Base-by-base conservation (phyloP, 1,140 invertebrate species). In the Heliconius nattereri region DNA sequence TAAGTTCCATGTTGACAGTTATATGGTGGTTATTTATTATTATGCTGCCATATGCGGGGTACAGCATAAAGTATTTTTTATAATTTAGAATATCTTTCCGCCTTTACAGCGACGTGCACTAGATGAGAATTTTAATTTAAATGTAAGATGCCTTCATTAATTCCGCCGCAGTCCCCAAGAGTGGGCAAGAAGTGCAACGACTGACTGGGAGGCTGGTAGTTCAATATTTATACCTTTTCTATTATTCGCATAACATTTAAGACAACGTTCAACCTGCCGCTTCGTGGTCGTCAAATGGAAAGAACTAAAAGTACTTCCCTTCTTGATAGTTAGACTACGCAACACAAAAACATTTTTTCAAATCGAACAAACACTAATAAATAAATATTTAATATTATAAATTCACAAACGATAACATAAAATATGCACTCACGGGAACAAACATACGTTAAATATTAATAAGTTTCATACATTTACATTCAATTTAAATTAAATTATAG, bases 71-170 rank as follows among this genome's bases (percentile, higher is more conserved):
- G 1, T n/a, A 57, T 23, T 23, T 57, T 57, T n/a, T n/a, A 3
- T n/a, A 23, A 8, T 57, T 57, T 23, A 26, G 9, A 66, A 66
- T 26, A 26, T 66, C 23, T 26, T 16, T 13, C 11, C 23, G 0
- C 23, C 23, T 5, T 66, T 13, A 66, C 26, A 16, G 23, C 60
- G n/a, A 57, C 52, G 19, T n/a, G 20, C 52, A 54, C 23, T 26
- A 66, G 60, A 66, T 26, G 60, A 66, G 11, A 66, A 66, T 66
- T 66, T 66, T 6, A 29, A 66, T 66, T 26, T 66, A 66, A 26
- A 66, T 26, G 60, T 26, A 8, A 26, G 60, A 66, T 29, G 60
- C 20, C 60, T 66, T 66, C 60, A 19, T 66, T 66, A 29, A 66
- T 66, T 66, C 60, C 60, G 60, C n/a, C n/a, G 54, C 54, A 57